These are phyloP conservation scores for Marisa cornuarietis DNA, from an alignment of 1,140 invertebrate genomes.

Conservation along the genomic window DNA sequence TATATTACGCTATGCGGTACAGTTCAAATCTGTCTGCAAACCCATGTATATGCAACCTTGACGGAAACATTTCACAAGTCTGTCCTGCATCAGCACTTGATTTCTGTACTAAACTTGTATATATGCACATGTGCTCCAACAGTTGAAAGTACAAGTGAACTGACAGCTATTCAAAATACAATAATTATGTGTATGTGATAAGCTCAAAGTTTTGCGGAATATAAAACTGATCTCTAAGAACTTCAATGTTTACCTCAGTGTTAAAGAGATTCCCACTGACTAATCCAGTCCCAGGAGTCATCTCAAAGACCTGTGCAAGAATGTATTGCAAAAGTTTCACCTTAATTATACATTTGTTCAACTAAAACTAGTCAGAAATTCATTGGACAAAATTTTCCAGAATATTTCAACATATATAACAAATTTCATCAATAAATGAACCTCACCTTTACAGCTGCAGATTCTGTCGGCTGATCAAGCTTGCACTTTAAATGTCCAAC, in stretches of 20 bases:
- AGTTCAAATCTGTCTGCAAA: no score
- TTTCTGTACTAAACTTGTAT: background rate
- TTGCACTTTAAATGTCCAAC: background rate
- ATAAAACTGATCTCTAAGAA: background rate
- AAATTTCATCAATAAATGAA: background rate
- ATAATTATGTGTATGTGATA: background rate
- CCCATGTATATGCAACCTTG: no score
- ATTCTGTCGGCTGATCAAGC: background rate
- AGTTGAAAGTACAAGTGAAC: background rate
- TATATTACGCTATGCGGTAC: no score
- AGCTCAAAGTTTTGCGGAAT: no score
- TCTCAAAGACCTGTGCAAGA: conserved; percentile 40
- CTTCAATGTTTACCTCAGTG: conserved; percentile 28
- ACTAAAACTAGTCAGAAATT: background rate
- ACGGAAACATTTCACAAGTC: no score
- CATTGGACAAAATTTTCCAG: background rate
- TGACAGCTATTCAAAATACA: no score
- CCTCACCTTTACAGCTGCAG: background rate
- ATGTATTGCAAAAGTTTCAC: background rate
- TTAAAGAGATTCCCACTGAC: conserved; percentile 42
- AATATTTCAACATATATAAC: background rate
- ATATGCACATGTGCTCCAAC: background rate
- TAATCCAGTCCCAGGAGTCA: conserved; percentile 41
- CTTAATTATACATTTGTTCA: background rate
- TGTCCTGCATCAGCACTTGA: no score